Percentiles rank a stretch among this genome's conserved stretches.
phyloP scores from a whole-genome alignment of 2,113 vertebrate species.

The Neodon shergylaensis region DNA sequence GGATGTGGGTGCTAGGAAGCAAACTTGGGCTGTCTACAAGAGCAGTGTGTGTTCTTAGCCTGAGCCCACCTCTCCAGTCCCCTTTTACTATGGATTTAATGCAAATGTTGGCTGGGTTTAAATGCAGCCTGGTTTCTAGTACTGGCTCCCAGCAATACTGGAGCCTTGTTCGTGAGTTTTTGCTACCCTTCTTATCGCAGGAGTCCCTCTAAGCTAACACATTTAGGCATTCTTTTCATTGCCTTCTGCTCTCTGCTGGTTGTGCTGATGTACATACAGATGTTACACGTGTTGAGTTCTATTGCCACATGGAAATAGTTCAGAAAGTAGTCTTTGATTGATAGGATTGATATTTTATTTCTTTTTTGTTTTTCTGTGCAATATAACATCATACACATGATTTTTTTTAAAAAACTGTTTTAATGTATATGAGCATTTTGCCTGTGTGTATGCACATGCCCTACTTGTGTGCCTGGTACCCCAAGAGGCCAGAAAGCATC shows the following conservation, averaged over 20 bases:
- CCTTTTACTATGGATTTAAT: not conserved
- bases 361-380: not conserved
- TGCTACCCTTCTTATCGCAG: not conserved
- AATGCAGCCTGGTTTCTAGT: not conserved
- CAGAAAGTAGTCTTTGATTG: slow-evolving; percentile 6
- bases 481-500: not conserved
- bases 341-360: not conserved
- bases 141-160: not conserved
- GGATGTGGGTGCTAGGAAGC: not conserved
- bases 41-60: not conserved
- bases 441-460: not conserved
- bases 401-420: not conserved
- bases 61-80: not conserved
- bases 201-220: not conserved
- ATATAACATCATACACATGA: not conserved
- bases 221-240: not conserved
- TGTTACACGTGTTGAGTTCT: slow-evolving; percentile 21
- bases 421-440: not conserved
- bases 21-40: not conserved
- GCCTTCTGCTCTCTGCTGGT: not conserved
- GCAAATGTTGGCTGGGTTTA: slow-evolving; percentile 6
- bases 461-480: not conserved
- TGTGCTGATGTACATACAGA: not conserved
- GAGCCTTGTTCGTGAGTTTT: not conserved
- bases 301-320: not conserved